These are phyloP conservation scores for Camptogramma bilineatum DNA, from an alignment of 2,888 invertebrate genomes.

Conservation along the genomic window DNA sequence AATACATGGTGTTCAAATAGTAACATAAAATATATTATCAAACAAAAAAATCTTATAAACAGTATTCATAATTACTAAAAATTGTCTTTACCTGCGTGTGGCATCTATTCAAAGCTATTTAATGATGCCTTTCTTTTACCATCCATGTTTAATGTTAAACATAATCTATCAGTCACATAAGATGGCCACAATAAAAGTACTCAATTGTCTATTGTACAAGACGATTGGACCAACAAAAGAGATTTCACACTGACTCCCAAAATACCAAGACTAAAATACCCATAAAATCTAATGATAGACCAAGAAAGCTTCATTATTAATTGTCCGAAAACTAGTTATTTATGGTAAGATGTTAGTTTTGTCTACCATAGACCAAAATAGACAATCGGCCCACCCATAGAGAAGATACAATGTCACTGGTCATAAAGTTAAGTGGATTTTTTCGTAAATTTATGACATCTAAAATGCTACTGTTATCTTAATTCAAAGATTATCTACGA, in stretches of 20 bases:
- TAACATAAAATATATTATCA: no score
- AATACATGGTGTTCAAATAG: neutral
- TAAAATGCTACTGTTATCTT: conserved; percentile 63
- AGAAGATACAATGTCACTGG: conserved; percentile 61
- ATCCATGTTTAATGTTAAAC: neutral
- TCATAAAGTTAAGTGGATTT: conserved; percentile 69
- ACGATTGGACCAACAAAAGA: conserved; percentile 33
- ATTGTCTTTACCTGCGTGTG: conserved; percentile 2
- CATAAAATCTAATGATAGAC: conserved; percentile 65
- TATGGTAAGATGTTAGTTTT: conserved; percentile 72
- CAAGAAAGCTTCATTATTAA: conserved; percentile 74
- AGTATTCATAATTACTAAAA: no score
- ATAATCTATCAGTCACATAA: conserved; percentile 21
- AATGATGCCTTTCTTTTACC: neutral
- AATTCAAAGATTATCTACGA: conserved; percentile 46
- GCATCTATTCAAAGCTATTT: conserved; percentile 3
- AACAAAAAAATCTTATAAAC: no score
- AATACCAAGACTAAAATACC: conserved; percentile 52
- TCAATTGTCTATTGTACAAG: conserved; percentile 23
- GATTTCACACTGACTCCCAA: conserved; percentile 40
- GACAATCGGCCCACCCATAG: conserved; percentile 76
- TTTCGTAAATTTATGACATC: conserved; percentile 61
- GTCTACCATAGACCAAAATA: conserved; percentile 70
- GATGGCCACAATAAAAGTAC: conserved; percentile 25
- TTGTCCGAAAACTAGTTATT: conserved; percentile 81